A percentile compares a stretch with the other conserved stretches of the same genome.
These are phyloP conservation scores for Drosophila kanekoi DNA, from an alignment of 2,888 invertebrate species.

Conservation along the genomic window DNA sequence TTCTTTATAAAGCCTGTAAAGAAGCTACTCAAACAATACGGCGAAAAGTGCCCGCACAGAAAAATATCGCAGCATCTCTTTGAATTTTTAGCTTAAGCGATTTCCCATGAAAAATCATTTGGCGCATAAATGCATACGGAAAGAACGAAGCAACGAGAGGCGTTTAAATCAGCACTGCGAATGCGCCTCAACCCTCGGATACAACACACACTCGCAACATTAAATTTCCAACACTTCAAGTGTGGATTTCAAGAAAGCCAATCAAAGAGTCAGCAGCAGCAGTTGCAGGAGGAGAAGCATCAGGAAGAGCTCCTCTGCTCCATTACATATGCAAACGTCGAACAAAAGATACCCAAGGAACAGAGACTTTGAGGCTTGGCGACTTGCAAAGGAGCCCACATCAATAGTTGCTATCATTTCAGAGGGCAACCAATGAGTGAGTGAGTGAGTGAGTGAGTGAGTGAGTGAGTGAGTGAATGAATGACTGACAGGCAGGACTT, in stretches of 20 bases:
- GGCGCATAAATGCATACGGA: constrained; percentile 59
- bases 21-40: constrained; percentile 19
- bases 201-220: constrained; percentile 44
- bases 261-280: constrained; percentile 43
- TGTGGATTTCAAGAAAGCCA: constrained; percentile 67
- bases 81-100: constrained; percentile 50
- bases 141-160: constrained; percentile 16
- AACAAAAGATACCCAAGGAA: constrained; percentile 40
- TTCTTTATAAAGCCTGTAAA: constrained; percentile 15
- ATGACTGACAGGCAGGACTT: constrained; percentile 59
- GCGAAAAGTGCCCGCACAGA: constrained; percentile 30
- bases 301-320: constrained; percentile 14
- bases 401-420: constrained; percentile 61
- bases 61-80: constrained; percentile 37
- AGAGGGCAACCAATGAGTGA: constrained; percentile 42
- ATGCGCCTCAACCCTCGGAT: constrained; percentile 24
- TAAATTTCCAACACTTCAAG: constrained; percentile 61
- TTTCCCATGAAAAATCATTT: constrained; percentile 59
- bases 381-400: constrained; percentile 25
- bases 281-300: neutral
- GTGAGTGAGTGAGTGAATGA: constrained; percentile 37
- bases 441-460: constrained; percentile 29
- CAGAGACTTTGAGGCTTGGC: constrained; percentile 7
- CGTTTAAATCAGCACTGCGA: constrained; percentile 48
- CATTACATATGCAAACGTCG: constrained; percentile 54